Percentiles rank a stretch among this genome's conserved stretches.
These are phyloP conservation scores for Drosophila conformis DNA, from an alignment of 2,888 invertebrate species.

Conservation along the genomic window DNA sequence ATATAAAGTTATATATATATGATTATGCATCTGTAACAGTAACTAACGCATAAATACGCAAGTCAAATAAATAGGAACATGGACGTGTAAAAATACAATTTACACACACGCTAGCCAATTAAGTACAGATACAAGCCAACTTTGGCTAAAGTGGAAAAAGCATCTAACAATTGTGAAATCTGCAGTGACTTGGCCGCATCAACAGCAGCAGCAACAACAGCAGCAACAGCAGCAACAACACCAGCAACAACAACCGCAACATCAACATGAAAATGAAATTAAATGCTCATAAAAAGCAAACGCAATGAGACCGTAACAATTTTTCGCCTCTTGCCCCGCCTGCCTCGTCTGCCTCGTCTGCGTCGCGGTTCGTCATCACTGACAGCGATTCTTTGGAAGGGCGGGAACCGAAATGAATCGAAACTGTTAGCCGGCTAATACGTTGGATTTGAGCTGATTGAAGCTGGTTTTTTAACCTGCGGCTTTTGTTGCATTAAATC, in stretches of 20 bases:
- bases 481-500: constrained; percentile 20
- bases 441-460: constrained; percentile 12
- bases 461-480: background rate
- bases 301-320: constrained; percentile 75
- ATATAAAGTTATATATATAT: background rate
- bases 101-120: constrained; percentile 51
- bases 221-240: constrained; percentile 7
- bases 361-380: background rate
- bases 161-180: constrained; percentile 65
- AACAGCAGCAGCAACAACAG: constrained; percentile 21
- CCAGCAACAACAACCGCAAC: constrained; percentile 26
- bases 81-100: constrained; percentile 35
- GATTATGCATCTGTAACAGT: background rate
- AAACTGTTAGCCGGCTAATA: constrained; percentile 31
- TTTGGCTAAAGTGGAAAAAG: constrained; percentile 46
- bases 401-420: constrained; percentile 12
- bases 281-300: constrained; percentile 64
- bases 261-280: constrained; percentile 69
- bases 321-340: constrained; percentile 36
- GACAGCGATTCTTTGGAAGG: background rate
- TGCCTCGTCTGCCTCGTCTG: constrained; percentile 20
- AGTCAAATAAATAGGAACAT: constrained; percentile 24
- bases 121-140: constrained; percentile 43
- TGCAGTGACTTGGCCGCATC: constrained; percentile 33
- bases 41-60: constrained; percentile 18